Percentiles rank a stretch among this genome's conserved stretches.
Conservation (phyloP, 1,140 invertebrate species). For the Globodera rostochiensis region DNA sequence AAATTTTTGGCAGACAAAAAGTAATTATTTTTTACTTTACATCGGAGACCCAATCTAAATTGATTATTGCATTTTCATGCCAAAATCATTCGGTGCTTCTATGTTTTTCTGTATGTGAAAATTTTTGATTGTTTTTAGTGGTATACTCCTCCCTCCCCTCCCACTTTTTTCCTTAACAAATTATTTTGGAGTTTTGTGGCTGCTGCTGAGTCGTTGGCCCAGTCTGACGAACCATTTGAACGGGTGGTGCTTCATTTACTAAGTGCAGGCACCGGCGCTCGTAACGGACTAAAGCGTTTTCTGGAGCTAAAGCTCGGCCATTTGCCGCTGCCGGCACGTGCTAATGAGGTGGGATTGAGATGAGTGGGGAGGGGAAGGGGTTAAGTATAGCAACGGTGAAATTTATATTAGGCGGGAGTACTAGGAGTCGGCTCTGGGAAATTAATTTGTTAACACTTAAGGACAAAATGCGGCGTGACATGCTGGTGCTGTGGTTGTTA, state of each 20-base stretch:
- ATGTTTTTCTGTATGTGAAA: too few relatives aligned
- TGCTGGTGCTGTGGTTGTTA: slow-evolving; percentile 48
- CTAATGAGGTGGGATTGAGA: slow-evolving; percentile 22
- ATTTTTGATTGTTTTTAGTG: slow-evolving; percentile 6
- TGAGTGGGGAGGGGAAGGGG: background rate
- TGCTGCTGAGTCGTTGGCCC: slow-evolving; percentile 43
- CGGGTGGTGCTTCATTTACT: slow-evolving; percentile 42
- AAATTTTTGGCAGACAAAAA: slow-evolving; percentile 48
- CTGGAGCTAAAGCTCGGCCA: slow-evolving; percentile 40
- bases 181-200: slow-evolving; percentile 31
- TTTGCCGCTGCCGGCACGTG: background rate
- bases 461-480: slow-evolving; percentile 42
- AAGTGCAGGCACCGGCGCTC: slow-evolving; percentile 31
- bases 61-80: too few relatives aligned
- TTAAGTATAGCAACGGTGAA: too few relatives aligned
- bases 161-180: background rate
- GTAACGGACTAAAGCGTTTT: slow-evolving; percentile 47
- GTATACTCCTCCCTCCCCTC: background rate
- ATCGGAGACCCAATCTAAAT: too few relatives aligned
- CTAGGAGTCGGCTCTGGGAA: too few relatives aligned
- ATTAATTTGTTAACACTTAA: slow-evolving; percentile 20
- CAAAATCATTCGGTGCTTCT: too few relatives aligned
- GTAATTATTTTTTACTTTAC: background rate
- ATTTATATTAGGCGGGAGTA: too few relatives aligned
- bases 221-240: slow-evolving; percentile 51